phyloP scores from a whole-genome alignment of 2,113 vertebrate genomes.

The Castor canadensis region DNA sequence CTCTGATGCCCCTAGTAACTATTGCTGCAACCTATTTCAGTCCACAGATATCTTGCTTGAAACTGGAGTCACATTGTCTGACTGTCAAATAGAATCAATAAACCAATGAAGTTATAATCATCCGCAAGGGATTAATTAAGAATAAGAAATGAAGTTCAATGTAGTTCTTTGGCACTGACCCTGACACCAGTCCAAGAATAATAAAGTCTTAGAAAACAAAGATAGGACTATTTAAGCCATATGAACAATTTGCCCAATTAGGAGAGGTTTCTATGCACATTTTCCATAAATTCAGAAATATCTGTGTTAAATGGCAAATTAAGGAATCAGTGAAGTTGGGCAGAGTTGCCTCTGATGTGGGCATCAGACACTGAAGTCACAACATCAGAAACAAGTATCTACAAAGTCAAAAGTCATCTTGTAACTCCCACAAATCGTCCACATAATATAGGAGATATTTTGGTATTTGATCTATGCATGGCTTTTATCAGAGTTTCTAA shows the following conservation, averaged over 20 bases:
- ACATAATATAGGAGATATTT: neutral
- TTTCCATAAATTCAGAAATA: neutral
- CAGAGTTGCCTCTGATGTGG: neutral
- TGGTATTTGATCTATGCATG: neutral
- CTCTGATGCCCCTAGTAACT: neutral
- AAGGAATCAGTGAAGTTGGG: neutral
- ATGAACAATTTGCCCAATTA: neutral
- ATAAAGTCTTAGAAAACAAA: constrained; percentile 55
- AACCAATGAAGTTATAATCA: constrained; percentile 53
- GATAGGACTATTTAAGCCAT: neutral
- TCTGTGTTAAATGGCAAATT: neutral
- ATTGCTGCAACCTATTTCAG: neutral
- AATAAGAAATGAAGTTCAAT: constrained; percentile 49
- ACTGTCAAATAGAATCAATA: constrained; percentile 55
- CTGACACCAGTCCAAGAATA: constrained; percentile 44
- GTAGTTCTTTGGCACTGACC: constrained; percentile 15
- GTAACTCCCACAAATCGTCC: neutral
- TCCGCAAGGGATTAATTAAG: constrained; percentile 47
- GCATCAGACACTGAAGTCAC: neutral
- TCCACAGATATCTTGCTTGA: constrained; percentile 30
- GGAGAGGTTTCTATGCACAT: neutral
- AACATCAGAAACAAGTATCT: neutral
- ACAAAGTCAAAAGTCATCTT: neutral
- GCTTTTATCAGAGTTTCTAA: neutral
- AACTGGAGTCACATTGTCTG: neutral